Base-by-base conservation (phyloP, 2,113 vertebrate genomes). In the Syrmaticus mikado region DNA sequence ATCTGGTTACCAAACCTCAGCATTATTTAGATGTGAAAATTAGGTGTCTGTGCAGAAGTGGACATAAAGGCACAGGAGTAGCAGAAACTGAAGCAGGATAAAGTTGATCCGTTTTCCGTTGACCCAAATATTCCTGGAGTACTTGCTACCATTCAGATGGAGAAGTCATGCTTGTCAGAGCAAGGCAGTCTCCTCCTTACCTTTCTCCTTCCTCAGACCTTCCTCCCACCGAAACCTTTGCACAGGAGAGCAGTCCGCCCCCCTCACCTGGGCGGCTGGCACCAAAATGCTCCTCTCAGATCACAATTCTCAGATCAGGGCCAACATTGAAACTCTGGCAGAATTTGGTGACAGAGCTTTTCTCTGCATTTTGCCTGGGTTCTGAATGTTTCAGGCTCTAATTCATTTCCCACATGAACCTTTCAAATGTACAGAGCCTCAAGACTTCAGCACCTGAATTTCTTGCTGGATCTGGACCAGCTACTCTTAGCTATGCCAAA, bases 371-470 rank as follows among this genome's bases (percentile, higher is more conserved):
- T 91, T 60, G 20, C 68, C 34, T 5, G 5, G 8, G 10, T 3
- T 53, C 6, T 48, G 48, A 38, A 13, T 13, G 22, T n/a, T 75
- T 55, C 0, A 0, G 40, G 10, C 45, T 66, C 24, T 40, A 5
- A 50, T 83, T 27, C 27, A 71, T 81, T 71, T 71, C 28, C 64
- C 36, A 53, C 32, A 2, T 19, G 18, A 74, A 73, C 18, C 17
- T 90, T 81, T 38, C 30, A 82, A 75, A 61, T 13, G 9, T 38
- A 41, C 19, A n/a, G 25, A 36, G 18, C 25, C 24, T 28, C n/a
- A 36, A 27, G 22, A 36, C 67, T 70, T 36, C 13, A 36, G 18
- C n/a, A 28, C 13, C 46, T 28, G 67, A 71, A 20, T 71, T 52
- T 50, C 46, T 38, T 52, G 24, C 25, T 36, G 24, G 32, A 50